Conservation (phyloP, 1,140 invertebrate species). For the Coelopa frigida region DNA sequence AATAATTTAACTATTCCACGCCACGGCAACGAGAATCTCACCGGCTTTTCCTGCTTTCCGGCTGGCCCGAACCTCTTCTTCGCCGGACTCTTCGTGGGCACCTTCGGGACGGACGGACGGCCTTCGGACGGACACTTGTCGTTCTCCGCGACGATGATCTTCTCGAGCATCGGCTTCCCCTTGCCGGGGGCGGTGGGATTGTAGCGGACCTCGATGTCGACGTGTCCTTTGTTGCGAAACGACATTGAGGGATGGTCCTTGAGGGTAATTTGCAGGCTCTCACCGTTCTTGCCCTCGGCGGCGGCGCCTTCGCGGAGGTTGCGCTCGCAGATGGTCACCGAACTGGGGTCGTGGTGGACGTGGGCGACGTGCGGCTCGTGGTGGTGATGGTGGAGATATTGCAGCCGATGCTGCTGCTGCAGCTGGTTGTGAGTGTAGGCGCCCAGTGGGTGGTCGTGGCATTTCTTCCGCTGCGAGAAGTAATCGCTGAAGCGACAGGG, state of each 20-base stretch:
- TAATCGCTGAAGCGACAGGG: slow-evolving; percentile 40
- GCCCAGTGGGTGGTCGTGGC: slow-evolving; percentile 29
- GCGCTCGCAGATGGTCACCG: slow-evolving; percentile 35
- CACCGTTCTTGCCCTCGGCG: slow-evolving; percentile 37
- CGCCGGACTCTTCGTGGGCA: neutral
- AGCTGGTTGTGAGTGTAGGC: slow-evolving; percentile 17
- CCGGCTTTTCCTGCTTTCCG: slow-evolving; percentile 38
- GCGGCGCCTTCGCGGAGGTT: slow-evolving; percentile 18
- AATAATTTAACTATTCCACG: slow-evolving; percentile 8
- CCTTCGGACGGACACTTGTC: slow-evolving; percentile 22
- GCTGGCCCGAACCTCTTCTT: slow-evolving; percentile 35
- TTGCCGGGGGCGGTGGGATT: slow-evolving; percentile 41
- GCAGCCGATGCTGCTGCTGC: slow-evolving; percentile 25
- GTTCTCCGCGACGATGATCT: slow-evolving; percentile 37
- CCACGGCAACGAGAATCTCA: slow-evolving; percentile 21
- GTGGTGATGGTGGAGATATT: slow-evolving; percentile 16
- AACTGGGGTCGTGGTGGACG: slow-evolving; percentile 35
- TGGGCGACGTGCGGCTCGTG: slow-evolving; percentile 22
- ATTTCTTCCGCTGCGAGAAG: slow-evolving; percentile 35
- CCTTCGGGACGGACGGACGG: slow-evolving; percentile 6
- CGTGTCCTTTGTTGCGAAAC: slow-evolving; percentile 47
- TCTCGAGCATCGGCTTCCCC: slow-evolving; percentile 44
- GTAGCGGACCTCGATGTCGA: slow-evolving; percentile 49
- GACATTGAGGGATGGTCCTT: slow-evolving; percentile 48
- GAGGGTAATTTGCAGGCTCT: slow-evolving; percentile 43